Evolutionary conservation across 1,140 invertebrate genomes (phyloP).

Genomic region (Formica exsecta): DNA sequence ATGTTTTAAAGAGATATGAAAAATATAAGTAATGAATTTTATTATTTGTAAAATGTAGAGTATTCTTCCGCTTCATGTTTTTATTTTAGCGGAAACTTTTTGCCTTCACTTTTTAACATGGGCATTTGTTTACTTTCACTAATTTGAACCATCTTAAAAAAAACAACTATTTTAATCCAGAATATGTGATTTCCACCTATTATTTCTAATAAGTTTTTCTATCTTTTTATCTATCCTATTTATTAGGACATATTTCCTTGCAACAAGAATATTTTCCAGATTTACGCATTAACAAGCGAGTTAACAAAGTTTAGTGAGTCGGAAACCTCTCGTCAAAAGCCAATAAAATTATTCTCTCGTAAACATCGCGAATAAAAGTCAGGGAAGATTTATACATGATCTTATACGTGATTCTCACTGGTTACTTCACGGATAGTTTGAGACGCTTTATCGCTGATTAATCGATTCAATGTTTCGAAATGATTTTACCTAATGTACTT

Average conservation of each 20-base stretch:
- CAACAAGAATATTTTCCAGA: slow-evolving; percentile 1
- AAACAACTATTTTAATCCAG: neutral
- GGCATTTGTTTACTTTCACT: neutral
- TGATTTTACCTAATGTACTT: slow-evolving; percentile 7
- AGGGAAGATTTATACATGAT: slow-evolving; percentile 5
- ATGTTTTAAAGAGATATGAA: neutral
- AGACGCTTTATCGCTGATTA: slow-evolving; percentile 42
- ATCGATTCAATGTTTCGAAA: slow-evolving; percentile 47
- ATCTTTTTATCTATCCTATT: neutral
- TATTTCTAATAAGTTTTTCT: neutral
- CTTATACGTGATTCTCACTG: neutral
- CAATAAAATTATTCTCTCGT: slow-evolving; percentile 27
- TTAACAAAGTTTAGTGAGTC: neutral
- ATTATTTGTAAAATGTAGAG: neutral
- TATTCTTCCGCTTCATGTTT: neutral
- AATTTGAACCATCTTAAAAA: neutral
- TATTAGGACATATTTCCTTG: neutral
- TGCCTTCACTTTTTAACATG: neutral
- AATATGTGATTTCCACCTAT: neutral
- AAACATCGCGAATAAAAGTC: slow-evolving; percentile 14
- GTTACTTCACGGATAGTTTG: slow-evolving; percentile 21
- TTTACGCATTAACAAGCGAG: neutral
- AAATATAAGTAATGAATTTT: neutral
- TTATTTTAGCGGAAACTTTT: neutral
- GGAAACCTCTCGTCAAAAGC: slow-evolving; percentile 5